Percentiles rank a stretch among this genome's conserved stretches.
phyloP scores from a whole-genome alignment of 2,797 vertebrate genomes.

The Iguana delicatissima region DNA sequence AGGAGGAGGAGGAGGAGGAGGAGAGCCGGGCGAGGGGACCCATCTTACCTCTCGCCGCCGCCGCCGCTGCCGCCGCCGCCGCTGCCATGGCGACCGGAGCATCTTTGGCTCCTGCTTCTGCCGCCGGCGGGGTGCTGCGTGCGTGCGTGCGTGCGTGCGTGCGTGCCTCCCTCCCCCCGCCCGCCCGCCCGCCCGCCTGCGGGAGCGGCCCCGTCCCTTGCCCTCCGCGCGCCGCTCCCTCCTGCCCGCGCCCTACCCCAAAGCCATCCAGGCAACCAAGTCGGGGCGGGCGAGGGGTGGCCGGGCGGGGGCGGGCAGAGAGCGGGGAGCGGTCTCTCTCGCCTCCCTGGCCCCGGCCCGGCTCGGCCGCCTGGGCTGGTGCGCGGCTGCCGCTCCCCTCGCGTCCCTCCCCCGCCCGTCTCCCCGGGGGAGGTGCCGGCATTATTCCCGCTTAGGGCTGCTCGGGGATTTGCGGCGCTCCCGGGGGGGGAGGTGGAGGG shows the following conservation, averaged over 20 bases:
- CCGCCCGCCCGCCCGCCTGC: not conserved
- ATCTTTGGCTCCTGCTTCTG: slow-evolving; percentile 51
- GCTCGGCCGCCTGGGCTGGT: no score
- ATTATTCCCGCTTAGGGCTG: no score
- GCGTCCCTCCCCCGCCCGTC: not conserved
- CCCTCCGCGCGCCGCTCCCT: slow-evolving; percentile 18
- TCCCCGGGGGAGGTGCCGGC: not conserved
- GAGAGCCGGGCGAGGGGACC: slow-evolving; percentile 51
- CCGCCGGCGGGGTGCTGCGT: not conserved
- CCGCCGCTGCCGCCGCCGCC: slow-evolving; percentile 64
- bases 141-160: slow-evolving; percentile 26
- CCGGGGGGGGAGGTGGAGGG: not conserved
- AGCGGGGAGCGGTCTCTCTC: not conserved
- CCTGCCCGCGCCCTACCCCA: slow-evolving; percentile 7
- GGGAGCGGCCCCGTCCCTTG: slow-evolving; percentile 23
- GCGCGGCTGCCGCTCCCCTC: no score
- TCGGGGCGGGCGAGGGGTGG: slow-evolving; percentile 23
- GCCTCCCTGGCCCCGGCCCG: not conserved
- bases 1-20: slow-evolving; percentile 10
- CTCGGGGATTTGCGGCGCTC: no score
- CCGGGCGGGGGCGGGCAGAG: not conserved
- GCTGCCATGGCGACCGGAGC: slow-evolving; percentile 72
- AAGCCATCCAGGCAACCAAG: not conserved
- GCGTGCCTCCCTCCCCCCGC: slow-evolving; percentile 10
- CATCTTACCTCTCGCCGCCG: slow-evolving; percentile 72